Evolutionary conservation across 2,797 vertebrate genomes (phyloP).

Genomic region (Heterohyrax brucei): DNA sequence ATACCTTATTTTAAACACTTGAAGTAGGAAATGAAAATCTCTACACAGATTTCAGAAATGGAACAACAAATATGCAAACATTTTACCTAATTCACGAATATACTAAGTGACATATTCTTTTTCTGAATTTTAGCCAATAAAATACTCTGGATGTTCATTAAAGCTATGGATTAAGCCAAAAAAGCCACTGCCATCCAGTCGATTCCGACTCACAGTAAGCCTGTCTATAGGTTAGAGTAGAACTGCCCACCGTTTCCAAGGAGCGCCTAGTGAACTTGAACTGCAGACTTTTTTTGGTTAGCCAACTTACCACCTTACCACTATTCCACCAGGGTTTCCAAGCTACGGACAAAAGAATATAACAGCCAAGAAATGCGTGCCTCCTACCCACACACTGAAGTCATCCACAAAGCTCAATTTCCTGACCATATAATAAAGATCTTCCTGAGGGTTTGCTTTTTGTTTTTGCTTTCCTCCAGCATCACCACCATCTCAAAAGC

Average conservation of each 20-base stretch:
- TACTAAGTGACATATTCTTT: constrained; percentile 3
- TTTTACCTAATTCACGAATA: constrained; percentile 55
- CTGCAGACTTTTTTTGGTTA: no score
- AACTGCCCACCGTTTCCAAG: no score
- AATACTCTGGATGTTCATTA: constrained; percentile 19
- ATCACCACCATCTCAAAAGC: constrained; percentile 30
- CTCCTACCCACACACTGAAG: background rate
- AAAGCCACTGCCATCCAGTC: no score
- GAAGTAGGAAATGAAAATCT: constrained; percentile 41
- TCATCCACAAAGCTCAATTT: background rate
- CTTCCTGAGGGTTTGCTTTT: constrained; percentile 29
- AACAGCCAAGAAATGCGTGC: constrained; percentile 22
- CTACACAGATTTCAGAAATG: constrained; percentile 43
- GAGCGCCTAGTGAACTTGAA: no score
- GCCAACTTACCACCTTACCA: no score
- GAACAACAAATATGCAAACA: constrained; percentile 40
- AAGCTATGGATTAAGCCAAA: background rate
- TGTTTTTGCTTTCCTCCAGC: constrained; percentile 40
- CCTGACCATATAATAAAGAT: constrained; percentile 16
- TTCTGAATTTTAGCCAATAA: constrained; percentile 37
- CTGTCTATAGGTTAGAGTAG: no score
- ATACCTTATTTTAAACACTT: constrained; percentile 8
- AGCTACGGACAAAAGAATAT: constrained; percentile 20
- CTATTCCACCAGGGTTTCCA: background rate
- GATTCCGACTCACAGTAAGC: no score